Evolutionary conservation across 2,113 vertebrate species (phyloP).

Genomic region (Pyxicephalus adspersus): DNA sequence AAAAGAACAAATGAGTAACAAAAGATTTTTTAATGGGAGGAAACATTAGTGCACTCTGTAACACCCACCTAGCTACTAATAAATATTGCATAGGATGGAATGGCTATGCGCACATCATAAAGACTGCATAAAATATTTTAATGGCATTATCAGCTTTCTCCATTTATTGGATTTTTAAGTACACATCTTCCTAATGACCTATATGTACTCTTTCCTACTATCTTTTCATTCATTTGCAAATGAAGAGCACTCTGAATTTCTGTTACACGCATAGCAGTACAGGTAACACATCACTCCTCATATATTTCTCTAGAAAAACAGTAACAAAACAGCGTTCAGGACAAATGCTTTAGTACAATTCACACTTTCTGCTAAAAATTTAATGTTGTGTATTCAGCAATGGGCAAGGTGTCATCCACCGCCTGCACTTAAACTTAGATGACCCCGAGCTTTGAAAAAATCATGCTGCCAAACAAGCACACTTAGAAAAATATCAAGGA

Average conservation of each 20-base stretch:
- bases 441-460: too few relatives aligned
- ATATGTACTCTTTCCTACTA: not conserved
- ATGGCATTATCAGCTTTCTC: not conserved
- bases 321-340: not conserved
- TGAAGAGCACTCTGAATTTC: not conserved
- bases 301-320: not conserved
- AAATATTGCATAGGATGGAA: not conserved
- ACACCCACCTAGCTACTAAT: not conserved
- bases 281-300: not conserved
- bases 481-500: too few relatives aligned
- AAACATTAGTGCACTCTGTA: not conserved
- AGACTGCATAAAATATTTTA: not conserved
- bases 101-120: not conserved
- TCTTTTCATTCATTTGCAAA: not conserved
- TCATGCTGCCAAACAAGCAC: too few relatives aligned
- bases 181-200: not conserved
- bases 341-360: not conserved
- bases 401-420: too few relatives aligned
- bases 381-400: too few relatives aligned
- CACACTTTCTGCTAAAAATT: not conserved
- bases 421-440: too few relatives aligned
- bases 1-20: too few relatives aligned
- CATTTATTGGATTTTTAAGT: constrained; percentile 2
- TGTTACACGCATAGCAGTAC: not conserved
- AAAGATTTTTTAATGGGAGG: too few relatives aligned